These are phyloP conservation scores for Ditylenchus dipsaci DNA, from an alignment of 1,140 invertebrate genomes.

Conservation along the genomic window DNA sequence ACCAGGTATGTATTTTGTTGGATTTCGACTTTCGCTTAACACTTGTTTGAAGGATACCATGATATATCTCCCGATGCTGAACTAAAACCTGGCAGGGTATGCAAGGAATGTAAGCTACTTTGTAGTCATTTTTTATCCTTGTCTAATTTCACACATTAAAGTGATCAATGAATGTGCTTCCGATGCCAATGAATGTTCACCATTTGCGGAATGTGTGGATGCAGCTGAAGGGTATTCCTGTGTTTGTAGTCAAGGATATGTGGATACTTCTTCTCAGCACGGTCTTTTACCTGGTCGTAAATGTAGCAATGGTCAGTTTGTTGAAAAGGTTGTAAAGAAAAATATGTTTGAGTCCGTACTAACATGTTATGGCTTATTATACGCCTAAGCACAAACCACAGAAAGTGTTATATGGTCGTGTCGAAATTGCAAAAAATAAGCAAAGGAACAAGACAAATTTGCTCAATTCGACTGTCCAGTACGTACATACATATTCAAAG, in stretches of 20 bases:
- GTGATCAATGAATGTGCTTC: constrained; percentile 58
- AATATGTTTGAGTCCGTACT: too few species aligned
- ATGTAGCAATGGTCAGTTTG: constrained; percentile 48
- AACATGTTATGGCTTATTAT: too few species aligned
- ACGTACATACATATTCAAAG: too few species aligned
- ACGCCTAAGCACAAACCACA: too few species aligned
- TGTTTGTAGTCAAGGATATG: constrained; percentile 58
- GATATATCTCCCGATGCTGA: constrained; percentile 54
- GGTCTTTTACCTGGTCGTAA: constrained; percentile 51
- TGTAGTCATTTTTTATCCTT: constrained; percentile 9
- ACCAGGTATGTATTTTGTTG: constrained; percentile 24
- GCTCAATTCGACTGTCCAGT: too few species aligned
- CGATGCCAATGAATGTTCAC: constrained; percentile 52
- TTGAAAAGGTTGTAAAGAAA: too few species aligned
- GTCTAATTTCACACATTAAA: constrained; percentile 16
- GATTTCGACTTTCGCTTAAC: too few species aligned
- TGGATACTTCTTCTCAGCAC: constrained; percentile 55
- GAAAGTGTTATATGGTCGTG: too few species aligned
- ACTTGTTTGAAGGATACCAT: constrained; percentile 20
- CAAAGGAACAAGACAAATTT: too few species aligned
- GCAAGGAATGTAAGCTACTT: constrained; percentile 54
- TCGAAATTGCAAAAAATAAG: too few species aligned
- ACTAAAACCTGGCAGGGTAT: constrained; percentile 45
- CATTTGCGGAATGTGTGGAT: constrained; percentile 59
- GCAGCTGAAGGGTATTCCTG: constrained; percentile 57